Conservation (phyloP, 2,888 invertebrate genomes). For the Poecilus cupreus region DNA sequence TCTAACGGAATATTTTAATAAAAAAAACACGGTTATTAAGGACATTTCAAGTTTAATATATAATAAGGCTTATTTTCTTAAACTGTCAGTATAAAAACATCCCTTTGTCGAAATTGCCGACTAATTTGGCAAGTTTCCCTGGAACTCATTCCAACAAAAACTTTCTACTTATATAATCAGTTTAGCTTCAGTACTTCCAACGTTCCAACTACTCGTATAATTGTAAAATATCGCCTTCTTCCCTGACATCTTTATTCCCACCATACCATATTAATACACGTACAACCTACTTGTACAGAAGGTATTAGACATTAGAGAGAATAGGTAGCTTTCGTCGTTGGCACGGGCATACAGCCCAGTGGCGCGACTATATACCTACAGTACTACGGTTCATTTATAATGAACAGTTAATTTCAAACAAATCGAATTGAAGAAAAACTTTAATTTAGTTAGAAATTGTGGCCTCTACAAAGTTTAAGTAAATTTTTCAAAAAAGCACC, state of each 20-base stretch:
- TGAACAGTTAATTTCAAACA: too few species aligned
- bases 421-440: too few species aligned
- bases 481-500: too few species aligned
- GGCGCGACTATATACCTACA: background rate
- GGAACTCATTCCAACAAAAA: too few species aligned
- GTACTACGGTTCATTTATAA: background rate
- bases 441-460: too few species aligned
- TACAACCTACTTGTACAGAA: background rate
- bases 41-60: too few species aligned
- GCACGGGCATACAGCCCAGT: background rate
- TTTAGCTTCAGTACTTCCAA: background rate
- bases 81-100: background rate
- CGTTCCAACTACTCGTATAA: too few species aligned
- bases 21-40: too few species aligned
- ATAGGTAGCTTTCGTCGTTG: background rate
- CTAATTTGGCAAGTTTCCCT: constrained; percentile 4
- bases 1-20: too few species aligned
- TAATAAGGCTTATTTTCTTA: background rate
- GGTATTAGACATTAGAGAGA: background rate
- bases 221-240: constrained; percentile 16
- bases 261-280: constrained; percentile 26
- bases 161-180: constrained; percentile 18
- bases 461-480: too few species aligned
- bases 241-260: constrained; percentile 5
- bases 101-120: background rate